Evolutionary conservation across 2,113 vertebrate species (phyloP).

Genomic region (Urocynchramus pylzowi): DNA sequence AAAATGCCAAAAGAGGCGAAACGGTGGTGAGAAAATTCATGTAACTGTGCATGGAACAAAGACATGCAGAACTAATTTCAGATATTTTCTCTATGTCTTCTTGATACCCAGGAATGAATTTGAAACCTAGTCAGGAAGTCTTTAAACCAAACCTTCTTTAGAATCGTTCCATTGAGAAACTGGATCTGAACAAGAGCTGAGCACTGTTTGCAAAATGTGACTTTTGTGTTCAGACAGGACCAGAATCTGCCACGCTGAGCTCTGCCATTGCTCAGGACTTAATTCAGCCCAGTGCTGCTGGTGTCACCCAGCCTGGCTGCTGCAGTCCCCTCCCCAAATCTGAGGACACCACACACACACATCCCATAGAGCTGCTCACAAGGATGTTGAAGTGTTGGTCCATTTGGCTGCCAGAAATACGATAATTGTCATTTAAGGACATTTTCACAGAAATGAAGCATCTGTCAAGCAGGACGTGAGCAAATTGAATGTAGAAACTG

Average conservation of each 20-base stretch:
- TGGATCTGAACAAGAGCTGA: not conserved
- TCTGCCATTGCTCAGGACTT: not conserved
- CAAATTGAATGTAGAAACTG: not conserved
- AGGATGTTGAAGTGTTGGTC: not conserved
- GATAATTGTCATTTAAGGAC: slow-evolving; percentile 35
- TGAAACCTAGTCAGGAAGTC: not conserved
- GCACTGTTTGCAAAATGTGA: not conserved
- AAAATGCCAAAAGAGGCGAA: not conserved
- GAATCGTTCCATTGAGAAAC: not conserved
- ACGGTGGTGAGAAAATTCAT: not conserved
- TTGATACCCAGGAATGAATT: not conserved
- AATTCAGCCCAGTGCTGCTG: not conserved
- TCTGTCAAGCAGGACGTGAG: slow-evolving; percentile 35
- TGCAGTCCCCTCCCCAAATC: not conserved
- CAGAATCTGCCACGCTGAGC: not conserved
- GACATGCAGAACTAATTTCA: not conserved
- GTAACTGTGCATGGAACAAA: not conserved
- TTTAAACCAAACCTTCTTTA: not conserved
- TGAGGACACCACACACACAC: not conserved
- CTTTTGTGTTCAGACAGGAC: not conserved
- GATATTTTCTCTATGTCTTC: not conserved
- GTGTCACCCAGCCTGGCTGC: not conserved
- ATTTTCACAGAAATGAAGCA: slow-evolving; percentile 3
- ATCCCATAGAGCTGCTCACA: not conserved
- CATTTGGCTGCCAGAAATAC: slow-evolving; percentile 50